These are phyloP conservation scores for Drosophila ogumai DNA, from an alignment of 1,140 invertebrate genomes.

Conservation along the genomic window DNA sequence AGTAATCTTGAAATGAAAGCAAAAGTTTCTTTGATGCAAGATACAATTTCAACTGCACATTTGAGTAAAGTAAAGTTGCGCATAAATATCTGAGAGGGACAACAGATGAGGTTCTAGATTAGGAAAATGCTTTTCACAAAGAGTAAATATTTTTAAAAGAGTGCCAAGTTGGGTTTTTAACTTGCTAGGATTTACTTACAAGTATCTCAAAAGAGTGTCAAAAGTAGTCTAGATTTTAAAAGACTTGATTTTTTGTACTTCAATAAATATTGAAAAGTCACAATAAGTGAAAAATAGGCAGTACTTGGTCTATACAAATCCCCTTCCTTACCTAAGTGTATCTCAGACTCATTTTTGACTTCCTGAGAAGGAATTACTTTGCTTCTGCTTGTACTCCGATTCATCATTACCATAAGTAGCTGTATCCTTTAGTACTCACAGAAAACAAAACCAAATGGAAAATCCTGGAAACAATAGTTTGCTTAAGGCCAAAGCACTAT, in stretches of 20 bases:
- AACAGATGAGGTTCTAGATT: conserved; percentile 12
- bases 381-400: conserved; percentile 2
- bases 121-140: conserved; percentile 3
- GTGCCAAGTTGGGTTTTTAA: not conserved
- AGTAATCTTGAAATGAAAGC: conserved; percentile 49
- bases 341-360: conserved; percentile 1
- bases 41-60: conserved; percentile 34
- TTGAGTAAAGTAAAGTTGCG: conserved; percentile 26
- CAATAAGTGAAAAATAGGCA: not conserved
- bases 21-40: conserved; percentile 46
- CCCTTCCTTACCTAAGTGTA: conserved; percentile 1
- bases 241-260: not conserved
- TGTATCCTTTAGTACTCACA: conserved; percentile 40
- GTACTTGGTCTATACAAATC: not conserved
- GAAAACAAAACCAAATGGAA: conserved; percentile 6
- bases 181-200: not conserved
- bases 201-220: too few relatives aligned
- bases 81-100: conserved; percentile 24
- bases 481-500: conserved; percentile 28
- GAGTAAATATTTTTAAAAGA: not conserved
- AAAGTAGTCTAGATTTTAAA: not conserved
- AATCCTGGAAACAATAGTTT: conserved; percentile 39
- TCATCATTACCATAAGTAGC: conserved; percentile 61
- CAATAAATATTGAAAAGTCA: not conserved
- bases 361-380: conserved; percentile 10